Evolutionary conservation across 64 coral and sea anemone species (phyloP).

Genomic region (Orbicella faveolata): DNA sequence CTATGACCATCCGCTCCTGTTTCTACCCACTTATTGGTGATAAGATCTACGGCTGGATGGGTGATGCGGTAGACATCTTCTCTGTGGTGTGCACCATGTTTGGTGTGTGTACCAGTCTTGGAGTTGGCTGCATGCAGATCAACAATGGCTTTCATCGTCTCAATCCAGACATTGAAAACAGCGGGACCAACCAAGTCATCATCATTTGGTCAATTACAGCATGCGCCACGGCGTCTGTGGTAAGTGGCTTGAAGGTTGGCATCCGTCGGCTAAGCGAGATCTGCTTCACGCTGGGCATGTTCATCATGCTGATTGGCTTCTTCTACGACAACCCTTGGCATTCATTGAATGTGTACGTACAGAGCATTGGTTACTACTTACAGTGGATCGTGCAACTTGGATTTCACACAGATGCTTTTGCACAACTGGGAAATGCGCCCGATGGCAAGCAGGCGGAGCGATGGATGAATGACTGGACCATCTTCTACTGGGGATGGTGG

Average conservation of each 20-base stretch:
- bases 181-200: conserved; percentile 22
- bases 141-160: conserved; percentile 59
- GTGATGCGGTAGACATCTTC: conserved; percentile 70
- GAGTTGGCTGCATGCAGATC: conserved; percentile 49
- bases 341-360: conserved; percentile 58
- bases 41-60: conserved; percentile 65
- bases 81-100: conserved; percentile 79
- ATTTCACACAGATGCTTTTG: conserved; percentile 71
- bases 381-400: conserved; percentile 61
- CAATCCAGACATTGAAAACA: conserved; percentile 16
- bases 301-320: conserved; percentile 34
- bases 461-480: conserved; percentile 70
- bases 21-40: conserved; percentile 71
- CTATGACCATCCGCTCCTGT: conserved; percentile 66
- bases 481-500: conserved; percentile 81
- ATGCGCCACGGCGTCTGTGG: conserved; percentile 37
- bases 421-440: conserved; percentile 63
- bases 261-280: conserved; percentile 66
- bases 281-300: conserved; percentile 58
- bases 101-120: conserved; percentile 80
- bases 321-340: conserved; percentile 57
- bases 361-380: conserved; percentile 44
- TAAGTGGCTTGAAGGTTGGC: conserved; percentile 57
- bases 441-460: conserved; percentile 37
- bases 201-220: conserved; percentile 59